Evolutionary conservation across 2,888 invertebrate genomes (phyloP).

Genomic region (Andrena dorsata): DNA sequence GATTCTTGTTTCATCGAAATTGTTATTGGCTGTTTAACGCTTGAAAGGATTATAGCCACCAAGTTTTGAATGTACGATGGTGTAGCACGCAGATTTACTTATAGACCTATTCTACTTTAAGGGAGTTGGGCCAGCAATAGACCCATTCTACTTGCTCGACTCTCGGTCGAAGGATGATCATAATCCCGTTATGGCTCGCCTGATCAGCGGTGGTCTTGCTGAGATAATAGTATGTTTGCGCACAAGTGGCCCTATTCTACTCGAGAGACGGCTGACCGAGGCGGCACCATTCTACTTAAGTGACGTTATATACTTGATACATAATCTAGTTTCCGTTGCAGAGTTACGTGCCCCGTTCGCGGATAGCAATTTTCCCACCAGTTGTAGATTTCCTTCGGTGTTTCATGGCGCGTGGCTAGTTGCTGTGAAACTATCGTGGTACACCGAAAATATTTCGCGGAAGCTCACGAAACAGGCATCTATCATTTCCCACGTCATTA

Average conservation of each 20-base stretch:
- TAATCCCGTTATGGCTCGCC: constrained; percentile 30
- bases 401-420: background rate
- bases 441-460: background rate
- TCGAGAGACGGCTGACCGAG: background rate
- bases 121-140: background rate
- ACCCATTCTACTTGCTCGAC: background rate
- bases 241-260: constrained; percentile 10
- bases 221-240: constrained; percentile 7
- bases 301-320: background rate
- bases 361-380: background rate
- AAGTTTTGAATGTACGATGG: constrained; percentile 25
- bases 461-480: background rate
- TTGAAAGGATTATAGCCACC: constrained; percentile 10
- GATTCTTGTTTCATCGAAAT: background rate
- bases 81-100: background rate
- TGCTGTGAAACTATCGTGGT: no score
- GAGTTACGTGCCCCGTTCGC: background rate
- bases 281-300: constrained; percentile 12
- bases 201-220: background rate
- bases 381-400: background rate
- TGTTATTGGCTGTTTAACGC: constrained; percentile 28
- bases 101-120: constrained; percentile 10
- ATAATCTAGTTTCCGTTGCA: background rate
- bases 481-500: background rate
- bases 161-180: constrained; percentile 18